Percentiles rank a stretch among this genome's conserved stretches.
Evolutionary conservation across 2,797 vertebrate species (phyloP).

Genomic region (Muscicapa striata): DNA sequence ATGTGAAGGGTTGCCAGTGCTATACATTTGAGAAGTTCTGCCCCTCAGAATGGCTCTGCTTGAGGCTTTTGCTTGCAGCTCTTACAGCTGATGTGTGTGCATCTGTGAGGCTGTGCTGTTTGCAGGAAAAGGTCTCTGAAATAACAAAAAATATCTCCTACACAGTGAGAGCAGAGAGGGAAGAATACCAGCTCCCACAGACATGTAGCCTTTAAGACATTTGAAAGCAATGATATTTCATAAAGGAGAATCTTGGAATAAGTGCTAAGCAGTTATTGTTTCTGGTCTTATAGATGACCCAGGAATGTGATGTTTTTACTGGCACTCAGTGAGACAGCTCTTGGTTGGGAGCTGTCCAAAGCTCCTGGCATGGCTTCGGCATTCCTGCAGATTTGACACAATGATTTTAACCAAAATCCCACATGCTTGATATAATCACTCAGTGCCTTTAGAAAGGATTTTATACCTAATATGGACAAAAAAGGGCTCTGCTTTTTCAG

Average conservation of each 20-base stretch:
- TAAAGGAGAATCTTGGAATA: conserved; percentile 51
- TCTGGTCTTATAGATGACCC: conserved; percentile 77
- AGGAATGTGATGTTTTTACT: conserved; percentile 85
- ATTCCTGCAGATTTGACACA: conserved; percentile 91
- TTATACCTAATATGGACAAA: conserved; percentile 99
- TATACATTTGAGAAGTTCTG: background rate
- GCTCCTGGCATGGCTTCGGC: conserved; percentile 85
- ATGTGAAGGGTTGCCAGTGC: background rate
- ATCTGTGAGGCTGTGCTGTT: background rate
- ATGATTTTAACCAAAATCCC: conserved; percentile 92
- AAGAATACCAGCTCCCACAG: background rate
- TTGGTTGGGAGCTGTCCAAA: conserved; percentile 86
- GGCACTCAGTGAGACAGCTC: conserved; percentile 80
- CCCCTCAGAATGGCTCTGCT: background rate
- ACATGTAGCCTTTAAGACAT: background rate
- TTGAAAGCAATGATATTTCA: conserved; percentile 33
- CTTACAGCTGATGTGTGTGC: background rate
- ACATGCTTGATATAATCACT: conserved; percentile 98
- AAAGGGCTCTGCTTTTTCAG: conserved; percentile 82
- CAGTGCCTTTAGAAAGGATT: conserved; percentile 88
- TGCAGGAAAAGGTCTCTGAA: background rate
- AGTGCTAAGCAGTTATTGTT: conserved; percentile 66
- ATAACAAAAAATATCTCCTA: background rate
- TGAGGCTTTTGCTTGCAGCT: background rate
- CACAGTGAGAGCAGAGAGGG: background rate